These are phyloP conservation scores for Drosophila baimaii DNA, from an alignment of 1,140 invertebrate species.

Conservation along the genomic window DNA sequence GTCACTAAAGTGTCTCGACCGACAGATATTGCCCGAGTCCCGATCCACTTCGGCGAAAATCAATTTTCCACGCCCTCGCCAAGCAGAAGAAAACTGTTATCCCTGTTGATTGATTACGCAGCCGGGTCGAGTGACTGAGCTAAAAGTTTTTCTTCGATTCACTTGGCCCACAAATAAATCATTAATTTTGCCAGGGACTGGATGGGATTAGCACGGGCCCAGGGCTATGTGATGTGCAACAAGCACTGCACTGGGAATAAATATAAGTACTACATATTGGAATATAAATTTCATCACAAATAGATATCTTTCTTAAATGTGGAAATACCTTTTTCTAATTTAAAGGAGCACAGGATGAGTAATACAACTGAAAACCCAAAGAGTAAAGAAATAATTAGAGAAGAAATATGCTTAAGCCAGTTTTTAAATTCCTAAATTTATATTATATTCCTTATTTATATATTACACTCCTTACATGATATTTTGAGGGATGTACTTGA, in stretches of 20 bases:
- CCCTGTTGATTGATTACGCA: conserved; percentile 79
- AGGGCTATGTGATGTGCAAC: conserved; percentile 27
- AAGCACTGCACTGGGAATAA: conserved; percentile 22
- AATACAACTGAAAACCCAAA: too few species aligned
- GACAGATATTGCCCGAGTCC: conserved; percentile 62
- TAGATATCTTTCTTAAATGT: not conserved
- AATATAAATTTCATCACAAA: too few species aligned
- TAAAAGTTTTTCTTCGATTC: conserved; percentile 64
- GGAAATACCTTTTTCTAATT: not conserved
- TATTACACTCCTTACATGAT: not conserved
- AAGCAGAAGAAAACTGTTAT: conserved; percentile 73
- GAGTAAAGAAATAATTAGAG: not conserved
- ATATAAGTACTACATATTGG: not conserved
- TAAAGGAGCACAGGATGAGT: too few species aligned
- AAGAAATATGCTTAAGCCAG: not conserved
- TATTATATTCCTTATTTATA: not conserved
- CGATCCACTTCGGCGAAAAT: conserved; percentile 56
- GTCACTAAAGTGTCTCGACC: conserved; percentile 69
- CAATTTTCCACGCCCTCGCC: conserved; percentile 65
- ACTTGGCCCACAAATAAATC: conserved; percentile 64
- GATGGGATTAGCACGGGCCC: conserved; percentile 4
- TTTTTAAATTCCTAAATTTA: too few species aligned
- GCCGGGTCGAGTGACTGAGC: conserved; percentile 67
- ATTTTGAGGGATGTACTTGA: conserved; percentile 7
- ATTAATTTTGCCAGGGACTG: conserved; percentile 61